Conservation (phyloP, 2,113 vertebrate genomes). For the Corvus moneduloides region DNA sequence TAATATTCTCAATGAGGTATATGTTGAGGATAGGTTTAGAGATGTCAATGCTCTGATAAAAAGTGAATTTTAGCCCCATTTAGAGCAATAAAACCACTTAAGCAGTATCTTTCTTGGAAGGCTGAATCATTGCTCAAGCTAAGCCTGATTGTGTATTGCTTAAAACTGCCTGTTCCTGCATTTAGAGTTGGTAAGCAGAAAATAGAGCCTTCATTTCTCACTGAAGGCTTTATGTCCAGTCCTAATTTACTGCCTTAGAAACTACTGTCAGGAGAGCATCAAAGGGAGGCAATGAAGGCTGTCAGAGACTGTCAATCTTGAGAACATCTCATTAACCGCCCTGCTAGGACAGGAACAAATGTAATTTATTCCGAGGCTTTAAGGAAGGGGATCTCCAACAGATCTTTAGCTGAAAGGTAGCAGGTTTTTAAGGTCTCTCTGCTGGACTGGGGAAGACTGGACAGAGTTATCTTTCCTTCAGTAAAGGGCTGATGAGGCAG, state of each 20-base stretch:
- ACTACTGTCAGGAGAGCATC: background rate
- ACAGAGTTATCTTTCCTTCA: background rate
- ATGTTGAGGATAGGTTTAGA: background rate
- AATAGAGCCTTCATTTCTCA: background rate
- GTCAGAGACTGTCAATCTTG: background rate
- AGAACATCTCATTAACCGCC: background rate
- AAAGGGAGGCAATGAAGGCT: background rate
- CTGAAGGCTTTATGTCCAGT: background rate
- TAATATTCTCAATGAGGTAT: background rate
- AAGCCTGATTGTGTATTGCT: background rate
- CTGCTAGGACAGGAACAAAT: background rate
- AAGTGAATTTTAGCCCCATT: constrained; percentile 22
- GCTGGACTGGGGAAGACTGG: background rate
- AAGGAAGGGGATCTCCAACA: background rate
- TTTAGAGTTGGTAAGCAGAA: background rate
- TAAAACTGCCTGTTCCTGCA: background rate
- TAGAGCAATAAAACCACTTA: constrained; percentile 3
- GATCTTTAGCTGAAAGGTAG: background rate
- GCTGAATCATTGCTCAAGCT: background rate
- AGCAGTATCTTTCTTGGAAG: background rate
- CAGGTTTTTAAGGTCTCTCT: background rate
- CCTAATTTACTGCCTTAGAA: constrained; percentile 24
- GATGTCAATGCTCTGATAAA: constrained; percentile 8
- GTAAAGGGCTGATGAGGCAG: constrained; percentile 31
- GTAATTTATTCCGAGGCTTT: background rate